phyloP scores from a whole-genome alignment of 2,888 invertebrate species.

The Isotomurus palustris region DNA sequence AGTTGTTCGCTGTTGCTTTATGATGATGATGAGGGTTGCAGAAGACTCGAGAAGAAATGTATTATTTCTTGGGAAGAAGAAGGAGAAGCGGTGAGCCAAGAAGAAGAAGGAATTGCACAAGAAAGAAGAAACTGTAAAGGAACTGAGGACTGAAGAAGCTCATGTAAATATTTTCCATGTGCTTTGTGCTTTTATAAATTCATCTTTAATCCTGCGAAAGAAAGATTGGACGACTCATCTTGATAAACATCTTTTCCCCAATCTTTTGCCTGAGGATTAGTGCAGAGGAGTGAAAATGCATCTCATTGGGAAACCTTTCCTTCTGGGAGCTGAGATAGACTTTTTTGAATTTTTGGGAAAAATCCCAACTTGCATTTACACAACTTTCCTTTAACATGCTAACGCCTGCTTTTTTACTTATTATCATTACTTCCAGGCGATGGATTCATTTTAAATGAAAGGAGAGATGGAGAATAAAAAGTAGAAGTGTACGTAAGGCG shows the following conservation, averaged over 20 bases:
- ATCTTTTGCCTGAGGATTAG: not conserved
- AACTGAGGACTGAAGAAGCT: too few species aligned
- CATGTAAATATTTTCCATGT: constrained; percentile 8
- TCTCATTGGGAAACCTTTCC: not conserved
- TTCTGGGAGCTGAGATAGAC: not conserved
- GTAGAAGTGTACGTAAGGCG: too few species aligned
- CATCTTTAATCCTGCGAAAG: not conserved
- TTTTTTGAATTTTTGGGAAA: not conserved
- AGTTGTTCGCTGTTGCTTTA: too few species aligned
- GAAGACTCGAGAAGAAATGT: not conserved
- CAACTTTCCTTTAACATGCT: too few species aligned
- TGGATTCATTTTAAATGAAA: not conserved
- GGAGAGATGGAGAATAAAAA: too few species aligned
- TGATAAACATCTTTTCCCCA: not conserved
- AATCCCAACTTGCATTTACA: not conserved
- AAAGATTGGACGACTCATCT: not conserved
- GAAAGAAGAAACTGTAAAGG: too few species aligned
- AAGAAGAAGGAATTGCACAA: not conserved
- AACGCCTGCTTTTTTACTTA: not conserved
- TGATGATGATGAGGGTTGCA: not conserved
- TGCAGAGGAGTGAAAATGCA: not conserved
- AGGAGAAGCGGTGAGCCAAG: not conserved
- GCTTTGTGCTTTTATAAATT: constrained; percentile 1
- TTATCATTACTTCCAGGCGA: not conserved
- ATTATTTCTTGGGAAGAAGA: too few species aligned